phyloP scores from a whole-genome alignment of 2,113 vertebrate species.

The Pseudorasbora parva region DNA sequence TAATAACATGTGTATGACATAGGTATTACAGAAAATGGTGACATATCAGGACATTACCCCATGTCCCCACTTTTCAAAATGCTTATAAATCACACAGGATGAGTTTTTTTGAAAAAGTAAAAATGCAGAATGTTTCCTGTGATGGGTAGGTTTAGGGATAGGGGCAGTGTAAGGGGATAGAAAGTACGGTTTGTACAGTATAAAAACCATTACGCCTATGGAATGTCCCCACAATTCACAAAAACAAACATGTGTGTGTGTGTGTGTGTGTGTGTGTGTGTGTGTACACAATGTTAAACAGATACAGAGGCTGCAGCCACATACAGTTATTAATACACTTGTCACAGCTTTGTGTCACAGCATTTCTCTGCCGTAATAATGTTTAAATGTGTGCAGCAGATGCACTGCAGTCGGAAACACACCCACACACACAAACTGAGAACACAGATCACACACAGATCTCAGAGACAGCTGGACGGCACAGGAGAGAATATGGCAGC shows the following conservation, averaged over 20 bases:
- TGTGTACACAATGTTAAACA: not conserved
- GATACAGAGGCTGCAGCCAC: not conserved
- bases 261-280: not conserved
- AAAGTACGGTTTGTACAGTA: too few relatives aligned
- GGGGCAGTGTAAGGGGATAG: too few relatives aligned
- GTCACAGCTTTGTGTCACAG: not conserved
- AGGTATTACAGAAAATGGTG: too few relatives aligned
- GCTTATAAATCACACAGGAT: too few relatives aligned
- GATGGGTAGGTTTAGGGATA: too few relatives aligned
- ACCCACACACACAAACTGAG: not conserved
- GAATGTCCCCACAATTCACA: too few relatives aligned
- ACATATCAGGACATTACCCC: too few relatives aligned
- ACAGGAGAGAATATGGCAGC: not conserved
- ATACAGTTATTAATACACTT: conserved; percentile 7
- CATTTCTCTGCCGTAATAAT: not conserved
- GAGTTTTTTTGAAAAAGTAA: too few relatives aligned
- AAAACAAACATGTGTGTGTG: not conserved
- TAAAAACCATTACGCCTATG: too few relatives aligned
- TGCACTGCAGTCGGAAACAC: conserved; percentile 49
- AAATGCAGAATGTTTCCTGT: too few relatives aligned
- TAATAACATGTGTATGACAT: too few relatives aligned
- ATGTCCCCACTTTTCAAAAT: too few relatives aligned
- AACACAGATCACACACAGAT: conserved; percentile 12
- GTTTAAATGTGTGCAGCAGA: conserved; percentile 35
- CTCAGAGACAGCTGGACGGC: not conserved